phyloP scores from a whole-genome alignment of 2,888 invertebrate species.

The Eupithecia dodoneata region DNA sequence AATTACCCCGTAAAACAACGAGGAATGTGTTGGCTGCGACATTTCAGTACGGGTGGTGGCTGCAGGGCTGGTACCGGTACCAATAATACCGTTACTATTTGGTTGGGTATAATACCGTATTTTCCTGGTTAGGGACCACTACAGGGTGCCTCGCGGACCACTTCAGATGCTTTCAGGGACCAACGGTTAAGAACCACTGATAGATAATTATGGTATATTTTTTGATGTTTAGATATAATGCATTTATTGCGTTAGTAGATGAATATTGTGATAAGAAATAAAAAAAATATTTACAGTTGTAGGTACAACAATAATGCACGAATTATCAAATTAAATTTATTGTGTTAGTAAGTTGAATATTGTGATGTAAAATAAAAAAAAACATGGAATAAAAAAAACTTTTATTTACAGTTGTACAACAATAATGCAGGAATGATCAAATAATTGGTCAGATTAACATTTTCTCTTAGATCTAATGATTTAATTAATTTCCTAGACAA shows the following conservation, averaged over 20 bases:
- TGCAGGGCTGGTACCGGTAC: too few species aligned
- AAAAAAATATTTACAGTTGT: background rate
- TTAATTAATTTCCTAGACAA: background rate
- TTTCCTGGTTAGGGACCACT: too few species aligned
- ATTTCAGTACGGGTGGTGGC: too few species aligned
- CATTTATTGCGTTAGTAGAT: background rate
- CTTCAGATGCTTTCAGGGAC: too few species aligned
- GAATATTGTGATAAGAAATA: background rate
- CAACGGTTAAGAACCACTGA: too few species aligned
- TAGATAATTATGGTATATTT: background rate
- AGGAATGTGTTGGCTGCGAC: too few species aligned
- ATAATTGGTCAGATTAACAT: background rate
- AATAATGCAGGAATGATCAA: background rate
- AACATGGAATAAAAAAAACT: background rate
- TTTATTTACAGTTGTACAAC: conserved; percentile 3
- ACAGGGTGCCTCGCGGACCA: too few species aligned
- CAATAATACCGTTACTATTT: too few species aligned
- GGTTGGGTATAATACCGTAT: too few species aligned
- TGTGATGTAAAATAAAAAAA: background rate
- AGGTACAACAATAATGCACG: background rate
- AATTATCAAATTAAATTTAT: background rate
- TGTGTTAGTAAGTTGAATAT: background rate
- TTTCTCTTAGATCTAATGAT: background rate
- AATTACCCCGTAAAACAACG: too few species aligned
- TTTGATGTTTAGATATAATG: background rate